Evolutionary conservation across 2,888 invertebrate genomes (phyloP), one percentile per base, ranked within the genome.

Genomic region (Entomobrya proxima): DNA sequence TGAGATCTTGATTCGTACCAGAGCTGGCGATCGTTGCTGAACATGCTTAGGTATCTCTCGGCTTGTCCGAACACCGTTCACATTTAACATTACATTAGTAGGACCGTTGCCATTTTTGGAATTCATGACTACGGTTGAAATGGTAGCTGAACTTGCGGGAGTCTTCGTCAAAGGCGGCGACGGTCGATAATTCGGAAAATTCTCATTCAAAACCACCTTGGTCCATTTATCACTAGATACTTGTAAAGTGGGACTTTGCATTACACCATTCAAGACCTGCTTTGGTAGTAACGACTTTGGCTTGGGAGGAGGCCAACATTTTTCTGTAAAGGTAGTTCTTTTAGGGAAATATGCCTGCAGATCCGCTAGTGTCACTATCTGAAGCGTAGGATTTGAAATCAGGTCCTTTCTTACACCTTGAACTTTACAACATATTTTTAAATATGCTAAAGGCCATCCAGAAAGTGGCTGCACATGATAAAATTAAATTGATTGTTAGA

Each of bases 361-460:
- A 92, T 97, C 97, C 52, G 95, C 95, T 90, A 97, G 93, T 93
- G 96, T 97, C 86, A 97, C 97, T 91, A 97, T 97, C 79, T 96
- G 95, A 92, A 97, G 97, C 11, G 96, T 96, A 91, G 97, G 97
- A 93, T 96, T 96, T 24, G 96, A 96, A 92, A 97, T 97, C 86
- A 97, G 92, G 93, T 97, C 97, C 91, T 97, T 97, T 89, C 97
- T 93, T 90, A 97, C 97, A 76, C 97, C 97, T 92, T 97, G 97
- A 89, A 98, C 97, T 93, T 97, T 97, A 92, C 97, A 97, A 92
- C 97, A 97, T 92, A 98, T 97, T 92, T 97, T 97, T 88, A 98
- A 93, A 92, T 98, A 98, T 0, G 97, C 96, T 89, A 97, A 92
- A 92, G 97, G 97, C 98, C 97, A 98, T 86, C 97, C 97, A 91